Evolutionary conservation across 2,797 vertebrate genomes (phyloP), one percentile per base, ranked within the genome.

Genomic region (Hafferia zeledoni): DNA sequence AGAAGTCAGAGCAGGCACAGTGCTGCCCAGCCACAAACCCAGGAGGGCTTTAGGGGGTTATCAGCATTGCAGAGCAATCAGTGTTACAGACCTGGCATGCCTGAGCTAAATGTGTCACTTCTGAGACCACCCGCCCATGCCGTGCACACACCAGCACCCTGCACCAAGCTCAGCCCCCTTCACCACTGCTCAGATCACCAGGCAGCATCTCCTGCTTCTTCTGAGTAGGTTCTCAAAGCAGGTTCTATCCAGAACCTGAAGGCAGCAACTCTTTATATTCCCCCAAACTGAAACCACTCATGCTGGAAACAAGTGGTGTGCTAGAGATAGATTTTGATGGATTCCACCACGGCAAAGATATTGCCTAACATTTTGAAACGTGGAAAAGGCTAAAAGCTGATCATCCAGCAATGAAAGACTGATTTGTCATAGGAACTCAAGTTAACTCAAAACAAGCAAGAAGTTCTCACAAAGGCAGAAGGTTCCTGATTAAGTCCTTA

Each of bases 1-100:
- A 23, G 35, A 79, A 71, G 27, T 28, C 57, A 37, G 31, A 33
- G 60, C 46, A 60, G 47, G 77, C 2, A 17, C 0, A 6, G 16
- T 35, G 31, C 17, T 2, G 0, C 8, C 5, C 33, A 35, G 41
- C 37, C 65, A 57, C 33, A 31, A 65, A 47, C 7, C 49, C 2
- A 4, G 47, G 28, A 17, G 6, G 15, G 20, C 22, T 67, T 44
- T 30, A 16, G 9, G 33, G 15, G 13, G 14, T 31, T 60, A 15
- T 9, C 50, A 16, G 30, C 13, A 11, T 2, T 11, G 10, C 44
- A 50, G 46, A 4, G 1, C 17, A 2, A 10, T 1, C 0, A 2
- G 6, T 14, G 30, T 31, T 22, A 41, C 46, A 18, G 17, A 63
- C 3, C 8, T 13, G 16, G 30, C 4, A 15, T 3, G 14, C 50